Evolutionary conservation across 2,888 invertebrate genomes (phyloP).

Genomic region (Drosophila ezoana): DNA sequence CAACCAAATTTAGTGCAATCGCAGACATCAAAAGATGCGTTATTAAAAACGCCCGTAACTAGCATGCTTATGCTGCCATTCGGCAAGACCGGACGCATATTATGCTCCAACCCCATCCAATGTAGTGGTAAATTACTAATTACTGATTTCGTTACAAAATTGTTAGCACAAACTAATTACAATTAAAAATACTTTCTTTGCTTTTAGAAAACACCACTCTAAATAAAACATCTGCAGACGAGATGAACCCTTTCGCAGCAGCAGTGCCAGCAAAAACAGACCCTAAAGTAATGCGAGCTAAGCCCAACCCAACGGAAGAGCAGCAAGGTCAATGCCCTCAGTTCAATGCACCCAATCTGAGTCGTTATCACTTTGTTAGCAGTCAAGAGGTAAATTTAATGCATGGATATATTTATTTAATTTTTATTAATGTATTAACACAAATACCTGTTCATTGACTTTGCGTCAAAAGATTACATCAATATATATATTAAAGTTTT

Average conservation of each 20-base stretch:
- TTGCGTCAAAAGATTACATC: too few species aligned
- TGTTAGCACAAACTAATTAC: neutral
- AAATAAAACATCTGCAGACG: conserved; percentile 34
- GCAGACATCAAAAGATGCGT: conserved; percentile 32
- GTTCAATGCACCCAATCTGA: conserved; percentile 87
- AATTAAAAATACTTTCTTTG: neutral
- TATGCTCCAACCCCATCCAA: conserved; percentile 30
- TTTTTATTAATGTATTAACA: too few species aligned
- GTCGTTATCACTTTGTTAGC: conserved; percentile 87
- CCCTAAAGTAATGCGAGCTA: conserved; percentile 30
- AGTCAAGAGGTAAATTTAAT: conserved; percentile 85
- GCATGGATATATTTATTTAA: neutral
- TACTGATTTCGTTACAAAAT: neutral
- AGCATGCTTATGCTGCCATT: conserved; percentile 54
- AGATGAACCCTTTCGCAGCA: conserved; percentile 6
- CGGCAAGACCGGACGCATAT: conserved; percentile 49
- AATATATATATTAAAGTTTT: too few species aligned
- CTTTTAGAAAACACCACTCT: conserved; percentile 29
- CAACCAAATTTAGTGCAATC: conserved; percentile 1
- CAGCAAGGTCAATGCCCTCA: conserved; percentile 66
- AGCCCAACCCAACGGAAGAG: conserved; percentile 50
- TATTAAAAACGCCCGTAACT: conserved; percentile 46
- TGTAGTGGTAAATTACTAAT: conserved; percentile 17
- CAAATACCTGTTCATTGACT: too few species aligned
- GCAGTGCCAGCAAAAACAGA: conserved; percentile 26